phyloP scores from a whole-genome alignment of 1,140 invertebrate species.

The Caenorhabditis latens region DNA sequence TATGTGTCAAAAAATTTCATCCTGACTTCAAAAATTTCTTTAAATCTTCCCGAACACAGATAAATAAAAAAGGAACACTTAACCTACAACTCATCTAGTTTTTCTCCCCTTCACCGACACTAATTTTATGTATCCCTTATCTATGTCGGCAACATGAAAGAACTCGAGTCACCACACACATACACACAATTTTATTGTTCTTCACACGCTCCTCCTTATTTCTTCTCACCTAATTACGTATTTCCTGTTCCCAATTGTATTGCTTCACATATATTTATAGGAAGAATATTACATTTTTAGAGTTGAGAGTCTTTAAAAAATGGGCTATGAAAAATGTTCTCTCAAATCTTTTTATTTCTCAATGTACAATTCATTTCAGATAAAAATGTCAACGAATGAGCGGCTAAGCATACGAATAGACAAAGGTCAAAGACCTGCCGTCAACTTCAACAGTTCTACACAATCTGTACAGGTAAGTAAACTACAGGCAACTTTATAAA shows the following conservation, averaged over 20 bases:
- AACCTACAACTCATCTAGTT: background rate
- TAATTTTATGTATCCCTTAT: background rate
- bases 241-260: background rate
- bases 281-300: background rate
- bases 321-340: no score
- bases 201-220: background rate
- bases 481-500: background rate
- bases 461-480: conserved; percentile 12
- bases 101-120: background rate
- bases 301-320: no score
- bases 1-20: no score
- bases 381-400: conserved; percentile 46
- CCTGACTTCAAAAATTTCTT: background rate
- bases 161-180: background rate
- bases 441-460: background rate
- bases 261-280: background rate
- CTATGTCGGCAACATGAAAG: conserved; percentile 47
- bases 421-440: background rate
- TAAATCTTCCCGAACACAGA: background rate
- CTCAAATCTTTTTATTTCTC: background rate
- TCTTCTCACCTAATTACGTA: conserved; percentile 17
- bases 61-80: background rate
- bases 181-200: background rate
- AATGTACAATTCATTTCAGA: background rate
- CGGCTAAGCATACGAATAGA: conserved; percentile 45